Evolutionary conservation across 2,888 invertebrate species (phyloP), one percentile per base, ranked within the genome.

Genomic region (Drosophila histrio): DNA sequence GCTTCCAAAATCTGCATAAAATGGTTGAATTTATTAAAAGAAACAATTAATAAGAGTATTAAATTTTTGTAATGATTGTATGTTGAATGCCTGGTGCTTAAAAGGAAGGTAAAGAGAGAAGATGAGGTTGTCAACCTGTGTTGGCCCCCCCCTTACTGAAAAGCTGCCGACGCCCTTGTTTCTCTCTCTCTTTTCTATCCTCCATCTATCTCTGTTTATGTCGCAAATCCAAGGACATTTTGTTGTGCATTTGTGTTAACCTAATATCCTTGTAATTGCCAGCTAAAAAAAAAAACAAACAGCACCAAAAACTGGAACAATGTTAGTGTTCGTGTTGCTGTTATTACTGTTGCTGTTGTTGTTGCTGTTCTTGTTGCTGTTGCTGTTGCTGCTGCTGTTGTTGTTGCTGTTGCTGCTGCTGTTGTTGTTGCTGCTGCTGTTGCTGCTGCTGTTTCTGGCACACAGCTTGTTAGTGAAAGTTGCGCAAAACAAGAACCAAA

Each of bases 201-300:
- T 26, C 13, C 21, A 26, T 46, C 21, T 30, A 54, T 39, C 54
- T 9, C 26, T 50, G 36, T 38, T 44, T 34, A 41, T 53, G 46
- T 64, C 56, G 69, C 60, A 77, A 79, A 74, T 71, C 73, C 79
- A 82, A 83, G 79, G 82, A 82, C 78, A 72, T 79, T 82, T 68
- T 70, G 73, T 72, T 79, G 74, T 68, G 67, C 72, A 75, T 80
- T 78, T 82, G 75, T 76, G 76, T 82, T 83, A 85, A 80, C 72
- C 80, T 85, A 85, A 85, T 82, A 85, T 80, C 69, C 71, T 80
- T 74, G 82, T 85, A 85, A 84, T 84, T 85, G 79, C 72, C 46
- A 60, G 61, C 68, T 49, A 57, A 61, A 59, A 66, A 71, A 70
- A 63, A 54, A 62, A 54, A 41, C 30, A 26, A 32, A 17, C 47